Conservation (phyloP, 1,140 invertebrate species). For the Lanistes nyassanus region DNA sequence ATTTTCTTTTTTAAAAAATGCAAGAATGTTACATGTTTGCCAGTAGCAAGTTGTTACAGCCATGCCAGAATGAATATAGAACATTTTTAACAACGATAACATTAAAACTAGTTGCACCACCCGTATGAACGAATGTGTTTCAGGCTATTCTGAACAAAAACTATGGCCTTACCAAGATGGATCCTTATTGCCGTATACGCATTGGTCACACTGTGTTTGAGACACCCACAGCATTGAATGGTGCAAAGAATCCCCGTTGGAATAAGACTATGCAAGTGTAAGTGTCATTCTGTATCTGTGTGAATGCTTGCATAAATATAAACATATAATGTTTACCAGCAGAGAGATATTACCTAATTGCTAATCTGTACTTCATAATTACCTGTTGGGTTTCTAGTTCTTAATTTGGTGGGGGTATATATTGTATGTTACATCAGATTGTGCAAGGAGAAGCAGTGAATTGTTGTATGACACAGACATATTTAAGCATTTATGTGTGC, state of each 20-base stretch:
- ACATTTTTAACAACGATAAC: neutral
- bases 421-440: too few species aligned
- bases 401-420: too few species aligned
- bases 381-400: too few species aligned
- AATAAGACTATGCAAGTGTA: slow-evolving; percentile 93
- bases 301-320: neutral
- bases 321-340: neutral
- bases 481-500: too few species aligned
- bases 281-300: neutral
- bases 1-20: neutral
- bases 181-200: slow-evolving; percentile 92
- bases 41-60: neutral
- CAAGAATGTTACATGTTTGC: neutral
- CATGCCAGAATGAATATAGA: neutral
- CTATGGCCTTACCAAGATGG: slow-evolving; percentile 96
- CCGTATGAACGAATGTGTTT: slow-evolving; percentile 14
- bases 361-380: too few species aligned
- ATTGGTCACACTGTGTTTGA: slow-evolving; percentile 94
- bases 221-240: slow-evolving; percentile 92
- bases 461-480: too few species aligned
- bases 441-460: neutral
- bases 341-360: too few species aligned
- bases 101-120: neutral
- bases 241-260: slow-evolving; percentile 95
- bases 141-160: slow-evolving; percentile 93